A percentile compares a stretch with the other conserved stretches of the same genome.
Evolutionary conservation across 2,888 invertebrate genomes (phyloP).

Genomic region (Eilema griseolum): DNA sequence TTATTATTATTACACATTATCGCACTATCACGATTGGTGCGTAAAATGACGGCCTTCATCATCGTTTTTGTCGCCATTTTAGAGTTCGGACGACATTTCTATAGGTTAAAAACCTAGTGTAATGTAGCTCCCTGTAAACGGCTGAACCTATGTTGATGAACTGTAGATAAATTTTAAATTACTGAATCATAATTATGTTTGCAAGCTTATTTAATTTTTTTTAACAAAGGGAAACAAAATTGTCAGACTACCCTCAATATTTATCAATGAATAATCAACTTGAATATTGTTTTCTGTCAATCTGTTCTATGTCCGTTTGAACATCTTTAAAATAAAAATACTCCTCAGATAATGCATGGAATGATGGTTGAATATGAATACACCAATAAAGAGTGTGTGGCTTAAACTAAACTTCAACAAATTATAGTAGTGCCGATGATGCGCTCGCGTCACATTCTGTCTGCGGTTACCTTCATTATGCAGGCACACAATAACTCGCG

Average conservation of each 20-base stretch:
- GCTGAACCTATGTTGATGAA: neutral
- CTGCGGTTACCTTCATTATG: constrained; percentile 9
- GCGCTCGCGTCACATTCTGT: constrained; percentile 1
- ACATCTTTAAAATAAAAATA: neutral
- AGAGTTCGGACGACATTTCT: too few relatives aligned
- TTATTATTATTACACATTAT: too few relatives aligned
- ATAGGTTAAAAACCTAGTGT: too few relatives aligned
- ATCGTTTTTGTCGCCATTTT: too few relatives aligned
- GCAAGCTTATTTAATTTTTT: too few relatives aligned
- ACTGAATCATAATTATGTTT: too few relatives aligned
- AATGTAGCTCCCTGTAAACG: too few relatives aligned
- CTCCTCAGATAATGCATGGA: neutral
- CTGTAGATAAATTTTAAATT: too few relatives aligned
- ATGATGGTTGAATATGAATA: neutral
- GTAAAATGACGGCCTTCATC: too few relatives aligned
- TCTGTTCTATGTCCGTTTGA: neutral
- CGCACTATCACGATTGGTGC: too few relatives aligned
- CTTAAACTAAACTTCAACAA: neutral
- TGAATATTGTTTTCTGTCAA: neutral
- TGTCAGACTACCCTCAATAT: neutral
- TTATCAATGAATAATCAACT: neutral
- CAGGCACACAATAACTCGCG: constrained; percentile 13
- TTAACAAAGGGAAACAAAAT: too few relatives aligned
- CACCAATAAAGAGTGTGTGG: neutral
- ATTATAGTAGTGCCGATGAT: neutral